Evolutionary conservation across 2,113 vertebrate genomes (phyloP).

Genomic region (Polypterus bichir): DNA sequence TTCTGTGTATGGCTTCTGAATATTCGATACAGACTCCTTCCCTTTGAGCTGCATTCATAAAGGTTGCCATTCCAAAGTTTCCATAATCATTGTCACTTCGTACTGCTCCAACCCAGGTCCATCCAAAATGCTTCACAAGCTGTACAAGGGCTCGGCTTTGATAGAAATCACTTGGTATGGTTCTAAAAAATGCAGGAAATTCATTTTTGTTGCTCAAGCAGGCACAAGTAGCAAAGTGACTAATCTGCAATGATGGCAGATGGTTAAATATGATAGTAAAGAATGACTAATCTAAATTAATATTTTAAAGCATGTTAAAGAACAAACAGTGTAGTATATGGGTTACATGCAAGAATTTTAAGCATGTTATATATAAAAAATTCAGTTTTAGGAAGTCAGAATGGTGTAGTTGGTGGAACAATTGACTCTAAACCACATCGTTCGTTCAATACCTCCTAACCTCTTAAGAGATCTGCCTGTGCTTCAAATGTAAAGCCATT

Average conservation of each 20-base stretch:
- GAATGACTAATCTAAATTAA: neutral
- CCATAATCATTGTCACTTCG: slow-evolving; percentile 5
- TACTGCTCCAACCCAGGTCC: slow-evolving; percentile 1
- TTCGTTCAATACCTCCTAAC: no score
- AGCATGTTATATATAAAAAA: no score
- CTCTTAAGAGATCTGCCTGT: no score
- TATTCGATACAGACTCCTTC: slow-evolving; percentile 3
- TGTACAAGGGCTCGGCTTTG: slow-evolving; percentile 4
- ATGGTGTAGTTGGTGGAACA: no score
- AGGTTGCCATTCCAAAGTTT: slow-evolving; percentile 1
- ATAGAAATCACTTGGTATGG: slow-evolving; percentile 4
- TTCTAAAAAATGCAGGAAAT: slow-evolving; percentile 3
- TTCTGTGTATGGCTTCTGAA: neutral
- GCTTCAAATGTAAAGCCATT: no score
- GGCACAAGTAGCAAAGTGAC: slow-evolving; percentile 3
- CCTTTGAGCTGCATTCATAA: neutral
- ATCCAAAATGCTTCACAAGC: slow-evolving; percentile 3
- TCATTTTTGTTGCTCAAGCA: neutral
- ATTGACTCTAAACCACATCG: no score
- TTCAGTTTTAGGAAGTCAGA: no score
- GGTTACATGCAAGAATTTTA: neutral
- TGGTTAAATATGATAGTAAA: neutral
- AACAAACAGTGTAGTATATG: neutral
- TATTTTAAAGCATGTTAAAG: neutral
- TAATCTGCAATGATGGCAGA: neutral